Evolutionary conservation across 2,888 invertebrate genomes (phyloP).

Genomic region (Sicus ferrugineus): DNA sequence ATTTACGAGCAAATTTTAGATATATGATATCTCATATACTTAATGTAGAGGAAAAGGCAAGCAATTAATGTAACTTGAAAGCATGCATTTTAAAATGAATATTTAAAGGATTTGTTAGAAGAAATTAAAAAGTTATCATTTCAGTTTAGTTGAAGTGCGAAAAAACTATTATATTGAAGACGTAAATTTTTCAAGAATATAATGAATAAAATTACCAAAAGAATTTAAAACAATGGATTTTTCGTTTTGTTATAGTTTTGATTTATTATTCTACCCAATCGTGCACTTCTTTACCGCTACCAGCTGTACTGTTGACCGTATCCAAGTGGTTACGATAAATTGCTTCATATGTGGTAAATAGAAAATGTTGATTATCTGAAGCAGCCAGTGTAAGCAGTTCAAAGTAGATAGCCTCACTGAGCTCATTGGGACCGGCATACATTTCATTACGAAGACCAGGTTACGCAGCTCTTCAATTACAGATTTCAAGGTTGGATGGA

Average conservation of each 20-base stretch:
- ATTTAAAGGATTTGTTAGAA: not conserved
- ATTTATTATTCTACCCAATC: conserved; percentile 44
- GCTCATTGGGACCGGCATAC: conserved; percentile 46
- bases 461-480: conserved; percentile 50
- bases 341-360: conserved; percentile 53
- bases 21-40: conserved; percentile 15
- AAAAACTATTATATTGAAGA: conserved; percentile 28
- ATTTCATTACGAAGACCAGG: conserved; percentile 54
- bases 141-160: conserved; percentile 6
- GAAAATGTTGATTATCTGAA: conserved; percentile 52
- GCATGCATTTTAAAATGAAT: conserved; percentile 37
- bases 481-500: conserved; percentile 45
- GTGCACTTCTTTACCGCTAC: conserved; percentile 40
- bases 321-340: conserved; percentile 46
- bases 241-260: conserved; percentile 17
- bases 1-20: conserved; percentile 45
- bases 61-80: conserved; percentile 29
- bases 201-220: conserved; percentile 12
- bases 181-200: conserved; percentile 30
- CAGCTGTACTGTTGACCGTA: conserved; percentile 22
- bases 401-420: conserved; percentile 56
- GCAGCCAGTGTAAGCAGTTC: conserved; percentile 49
- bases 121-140: conserved; percentile 33
- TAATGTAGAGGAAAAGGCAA: conserved; percentile 30
- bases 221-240: conserved; percentile 4